Evolutionary conservation across 2,888 invertebrate genomes (phyloP), one percentile per base, ranked within the genome.

Genomic region (Coelinius sp.): DNA sequence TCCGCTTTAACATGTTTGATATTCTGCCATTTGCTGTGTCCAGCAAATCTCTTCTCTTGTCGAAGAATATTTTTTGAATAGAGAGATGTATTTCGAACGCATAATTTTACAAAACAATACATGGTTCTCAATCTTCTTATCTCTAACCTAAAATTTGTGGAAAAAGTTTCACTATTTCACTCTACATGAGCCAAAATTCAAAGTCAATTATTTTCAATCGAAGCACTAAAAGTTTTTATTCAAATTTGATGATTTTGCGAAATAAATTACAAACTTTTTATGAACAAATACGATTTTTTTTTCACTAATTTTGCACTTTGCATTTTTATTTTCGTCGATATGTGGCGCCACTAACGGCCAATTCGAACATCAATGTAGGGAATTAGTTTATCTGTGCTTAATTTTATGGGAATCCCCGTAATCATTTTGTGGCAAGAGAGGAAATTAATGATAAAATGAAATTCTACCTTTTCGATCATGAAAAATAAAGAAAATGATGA

Each of bases 21-120:
- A 84, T 95, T 95, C 25, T 91, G 90, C 94, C 94, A 94, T 88
- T 94, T 94, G 59, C 92, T 93, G 83, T 94, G 94, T 0, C 94
- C 94, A 0, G 94, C 93, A 35, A 75, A 84, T 73, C 83, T 78
- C 76, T 80, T 85, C 27, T 41, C 75, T 72, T 79, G 77, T 66
- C 71, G 70, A 17, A 74, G 62, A 3, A 76, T n/a, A 20, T 46
- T 38, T 8, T 27, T 71, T 63, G 35, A 69, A 73, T 8, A 64
- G 22, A 25, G 6, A n/a, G 25, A n/a, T 25, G 53, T n/a, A 59
- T 35, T 35, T 71, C n/a, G 44, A 49, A 70, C 24, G 53, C 10
- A 66, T 22, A 31, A 12, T 49, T 24, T 65, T 14, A 31, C 46
- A 10, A 69, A 59, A 41, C 35, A 59, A 7, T 38, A 64, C 64